Evolutionary conservation across 2,113 vertebrate genomes (phyloP), one percentile per base, ranked within the genome.

Genomic region (Lagenorhynchus albirostris): DNA sequence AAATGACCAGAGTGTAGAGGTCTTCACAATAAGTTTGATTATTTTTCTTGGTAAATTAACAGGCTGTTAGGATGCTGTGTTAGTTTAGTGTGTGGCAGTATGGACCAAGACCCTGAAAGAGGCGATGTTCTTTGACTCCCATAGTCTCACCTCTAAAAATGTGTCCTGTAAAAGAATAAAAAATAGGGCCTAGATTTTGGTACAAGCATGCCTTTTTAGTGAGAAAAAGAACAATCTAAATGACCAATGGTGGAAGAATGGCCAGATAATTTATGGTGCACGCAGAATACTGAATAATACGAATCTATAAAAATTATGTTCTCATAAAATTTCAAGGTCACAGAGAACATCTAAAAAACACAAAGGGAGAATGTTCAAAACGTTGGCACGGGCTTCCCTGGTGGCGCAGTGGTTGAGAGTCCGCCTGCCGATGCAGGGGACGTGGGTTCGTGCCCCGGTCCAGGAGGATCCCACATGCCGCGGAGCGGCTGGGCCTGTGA

Each of bases 241-340:
- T 41, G 38, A 62, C 31, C 9, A 58, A 50, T 8, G 11, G 31
- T 15, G n/a, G 55, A 77, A 74, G 63, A 44, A 36, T 2, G 13
- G 14, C 41, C 79, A 73, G 14, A 60, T 38, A 41, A 60, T 29
- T 60, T 26, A 73, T 2, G 26, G 4, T 6, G 33, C 2, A n/a
- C 41, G 2, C 15, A 14, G 41, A 44, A 55, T 20, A 38, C 0
- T 18, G 76, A 82, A 8, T 65, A 17, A 76, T 89, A 31, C n/a
- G 23, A 87, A 67, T 29, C 55, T 65, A 62, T 89, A 41, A 91
- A 65, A 71, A 96, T 83, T 10, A 60, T 36, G 79, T 86, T 96
- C 36, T 87, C 20, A 26, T 15, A 1, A 47, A 73, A 70, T 65
- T 21, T 89, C 31, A 74, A 71, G 29, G 60, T 53, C 65, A 11